A percentile compares a stretch with the other conserved stretches of the same genome.
phyloP scores from a whole-genome alignment of 2,113 vertebrate genomes.

The Cichladusa arquata region DNA sequence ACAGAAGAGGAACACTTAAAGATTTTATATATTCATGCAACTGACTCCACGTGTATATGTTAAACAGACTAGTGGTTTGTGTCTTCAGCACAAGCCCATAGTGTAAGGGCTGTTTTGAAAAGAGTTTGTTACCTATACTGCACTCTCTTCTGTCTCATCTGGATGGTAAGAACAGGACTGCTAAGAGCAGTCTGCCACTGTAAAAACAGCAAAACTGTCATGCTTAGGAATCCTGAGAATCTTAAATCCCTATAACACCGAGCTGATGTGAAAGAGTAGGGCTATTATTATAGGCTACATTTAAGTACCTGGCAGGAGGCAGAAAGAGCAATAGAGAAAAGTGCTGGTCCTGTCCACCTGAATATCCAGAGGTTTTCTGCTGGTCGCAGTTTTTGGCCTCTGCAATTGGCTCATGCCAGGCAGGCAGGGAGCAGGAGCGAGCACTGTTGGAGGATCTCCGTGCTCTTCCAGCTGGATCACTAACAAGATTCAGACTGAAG shows the following conservation, averaged over 20 bases:
- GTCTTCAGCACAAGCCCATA: background rate
- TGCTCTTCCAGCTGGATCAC: background rate
- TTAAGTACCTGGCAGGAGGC: background rate
- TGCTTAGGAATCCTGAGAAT: background rate
- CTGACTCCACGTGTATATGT: background rate
- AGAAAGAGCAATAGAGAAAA: background rate
- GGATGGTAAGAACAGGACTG: background rate
- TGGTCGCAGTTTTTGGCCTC: background rate
- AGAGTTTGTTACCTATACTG: background rate
- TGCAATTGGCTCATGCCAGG: background rate
- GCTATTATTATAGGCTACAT: background rate
- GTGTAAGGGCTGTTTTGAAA: background rate
- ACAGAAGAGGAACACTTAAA: background rate
- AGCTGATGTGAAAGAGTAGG: background rate
- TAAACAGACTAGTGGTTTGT: background rate
- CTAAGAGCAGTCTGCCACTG: background rate
- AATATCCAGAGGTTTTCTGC: background rate
- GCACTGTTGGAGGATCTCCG: accelerated
- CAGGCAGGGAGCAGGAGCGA: accelerated
- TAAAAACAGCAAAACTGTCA: background rate
- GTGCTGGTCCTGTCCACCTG: background rate
- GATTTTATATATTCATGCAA: background rate
- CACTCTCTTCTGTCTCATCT: background rate
- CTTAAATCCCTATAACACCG: background rate
- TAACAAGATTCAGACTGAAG: background rate